Base-by-base conservation (phyloP, 2,888 invertebrate species). In the Caenorhabditis panamensis region DNA sequence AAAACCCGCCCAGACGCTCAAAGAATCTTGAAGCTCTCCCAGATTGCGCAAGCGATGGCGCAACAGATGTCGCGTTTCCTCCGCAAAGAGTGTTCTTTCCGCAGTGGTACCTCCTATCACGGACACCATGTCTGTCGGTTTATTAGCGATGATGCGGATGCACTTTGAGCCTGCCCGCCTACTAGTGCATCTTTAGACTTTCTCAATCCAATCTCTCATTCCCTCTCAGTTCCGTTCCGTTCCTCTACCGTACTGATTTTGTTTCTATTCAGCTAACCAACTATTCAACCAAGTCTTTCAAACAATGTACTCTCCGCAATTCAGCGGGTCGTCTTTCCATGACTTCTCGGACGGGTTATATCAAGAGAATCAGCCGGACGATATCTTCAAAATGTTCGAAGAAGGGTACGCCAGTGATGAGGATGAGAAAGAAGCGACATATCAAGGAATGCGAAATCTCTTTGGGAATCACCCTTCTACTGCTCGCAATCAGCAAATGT, bases 281-380 rank as follows among this genome's bases (percentile, higher is more conserved):
- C 36, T 47, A 0, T 20, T 11, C 18, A 22, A 5, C 41, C n/a
- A 36, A 44, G 64, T 58, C n/a, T 56, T 72, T 63, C 49, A 28
- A 22, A 36, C 16, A 24, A 75, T 75, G 75, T 75, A 75, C 44
- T 37, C 41, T 1, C 75, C 75, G 2, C 75, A 75, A 4, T 75
- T 59, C 26, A 56, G 56, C 37, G 63, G 63, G 47, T 47, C 63
- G 24, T 56, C 37, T 20, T 72, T 37, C 56, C 54, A 22, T 2
- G 73, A 64, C 31, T 66, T 18, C 36, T 53, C 59, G 66, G 66
- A 75, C 28, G 75, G 37, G 11, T 66, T 64, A 13, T 59, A 66
- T 26, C 41, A 6, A 6, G 11, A 13, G 13, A 13, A 41, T 41
- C 9, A 13, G 9, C 41, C 6, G 36, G 58, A 36, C n/a, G 51